Evolutionary conservation across 2,888 invertebrate genomes (phyloP), one percentile per base, ranked within the genome.

Genomic region (Microplitis manilae): DNA sequence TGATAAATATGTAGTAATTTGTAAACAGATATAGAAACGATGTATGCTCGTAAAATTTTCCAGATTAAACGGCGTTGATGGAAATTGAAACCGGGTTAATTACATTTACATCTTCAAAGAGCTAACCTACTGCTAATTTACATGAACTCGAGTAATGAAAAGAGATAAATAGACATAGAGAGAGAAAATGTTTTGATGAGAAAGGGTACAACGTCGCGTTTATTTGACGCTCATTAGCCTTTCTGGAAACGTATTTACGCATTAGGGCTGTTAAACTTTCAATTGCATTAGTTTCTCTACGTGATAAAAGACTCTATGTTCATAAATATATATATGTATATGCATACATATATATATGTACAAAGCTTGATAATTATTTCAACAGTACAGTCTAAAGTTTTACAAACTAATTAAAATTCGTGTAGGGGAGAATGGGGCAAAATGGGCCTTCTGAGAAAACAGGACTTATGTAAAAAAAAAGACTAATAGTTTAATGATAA

Each of bases 141-240:
- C 79, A 59, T 80, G 50, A 50, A 50, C 73, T 70, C 73, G 64
- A 41, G 64, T 59, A 50, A n/a, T n/a, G 9, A 60, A 75, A 69
- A 70, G 68, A 76, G 40, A 67, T 67, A 60, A 30, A 64, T 17
- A 20, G 62, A 41, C 61, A 71, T 15, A 67, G 68, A 72, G 60
- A 38, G 76, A 50, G 59, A 38, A 50, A 64, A 17, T 15, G 60
- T 20, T 40, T 68, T 71, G 67, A 75, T 60, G 75, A 76, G 81
- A 74, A 77, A 75, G 77, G 75, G 76, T 79, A 87, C 85, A 86
- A 85, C 83, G 85, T 82, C 81, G 80, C 85, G 78, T 84, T 87
- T 88, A 84, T 87, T 86, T 85, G 82, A 82, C 82, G 76, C 87
- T 87, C 88, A 88, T 88, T 88, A 88, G 86, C 81, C 13, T 13